These are phyloP conservation scores for Megalurothrips usitatus DNA, from an alignment of 2,888 invertebrate genomes.

Conservation along the genomic window DNA sequence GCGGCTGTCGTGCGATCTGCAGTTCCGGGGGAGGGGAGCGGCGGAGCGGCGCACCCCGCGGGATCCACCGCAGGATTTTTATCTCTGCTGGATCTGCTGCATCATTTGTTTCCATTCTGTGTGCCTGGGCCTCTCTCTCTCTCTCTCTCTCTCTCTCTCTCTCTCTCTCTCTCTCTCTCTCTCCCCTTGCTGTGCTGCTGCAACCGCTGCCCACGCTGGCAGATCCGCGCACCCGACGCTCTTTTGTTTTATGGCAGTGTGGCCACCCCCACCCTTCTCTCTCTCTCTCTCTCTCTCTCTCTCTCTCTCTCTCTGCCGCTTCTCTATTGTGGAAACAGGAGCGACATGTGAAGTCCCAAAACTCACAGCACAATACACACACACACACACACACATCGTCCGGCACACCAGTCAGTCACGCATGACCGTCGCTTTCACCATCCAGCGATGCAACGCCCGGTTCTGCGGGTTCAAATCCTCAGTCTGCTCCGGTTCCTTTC, in stretches of 20 bases:
- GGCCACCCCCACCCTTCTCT: background rate
- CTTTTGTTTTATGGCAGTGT: background rate
- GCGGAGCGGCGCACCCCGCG: too few species aligned
- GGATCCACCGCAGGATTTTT: background rate
- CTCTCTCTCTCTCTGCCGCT: background rate
- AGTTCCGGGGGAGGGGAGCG: too few species aligned
- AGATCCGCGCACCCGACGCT: background rate
- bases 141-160: too few species aligned
- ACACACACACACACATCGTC: too few species aligned
- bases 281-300: background rate
- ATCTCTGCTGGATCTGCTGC: constrained; percentile 12
- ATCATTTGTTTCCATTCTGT: constrained; percentile 23
- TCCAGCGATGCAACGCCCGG: too few species aligned
- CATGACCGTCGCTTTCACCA: too few species aligned
- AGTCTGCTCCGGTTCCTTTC: too few species aligned
- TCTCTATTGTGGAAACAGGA: background rate
- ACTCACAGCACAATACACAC: too few species aligned
- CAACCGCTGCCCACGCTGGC: background rate
- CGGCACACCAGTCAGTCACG: background rate
- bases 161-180: too few species aligned
- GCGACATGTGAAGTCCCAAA: background rate
- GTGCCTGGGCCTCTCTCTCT: background rate
- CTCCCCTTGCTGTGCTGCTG: too few species aligned
- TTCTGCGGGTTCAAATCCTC: too few species aligned
- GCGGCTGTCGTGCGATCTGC: too few species aligned